A percentile compares a stretch with the other conserved stretches of the same genome.
These are phyloP conservation scores for Eumeta japonica DNA, from an alignment of 1,140 invertebrate species.

Conservation along the genomic window DNA sequence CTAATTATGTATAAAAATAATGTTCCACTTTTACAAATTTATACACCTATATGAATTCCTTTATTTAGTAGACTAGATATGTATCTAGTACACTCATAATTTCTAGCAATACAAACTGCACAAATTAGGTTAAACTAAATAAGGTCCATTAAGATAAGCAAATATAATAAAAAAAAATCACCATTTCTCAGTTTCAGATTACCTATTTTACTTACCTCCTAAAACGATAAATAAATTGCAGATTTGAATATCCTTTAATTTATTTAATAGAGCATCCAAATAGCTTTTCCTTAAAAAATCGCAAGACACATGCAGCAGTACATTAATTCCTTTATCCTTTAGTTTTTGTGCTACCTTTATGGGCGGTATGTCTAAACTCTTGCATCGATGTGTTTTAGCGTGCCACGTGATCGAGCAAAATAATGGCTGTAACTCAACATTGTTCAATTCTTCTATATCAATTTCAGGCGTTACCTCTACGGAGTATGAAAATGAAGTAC, in stretches of 20 bases:
- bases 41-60: too few relatives aligned
- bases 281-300: conserved; percentile 30
- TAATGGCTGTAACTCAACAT: conserved; percentile 22
- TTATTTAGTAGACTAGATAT: too few relatives aligned
- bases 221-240: conserved; percentile 40
- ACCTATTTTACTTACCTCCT: conserved; percentile 37
- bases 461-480: conserved; percentile 43
- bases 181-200: conserved; percentile 2
- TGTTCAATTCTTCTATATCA: conserved; percentile 19
- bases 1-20: too few relatives aligned
- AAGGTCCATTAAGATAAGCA: too few relatives aligned
- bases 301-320: conserved; percentile 40
- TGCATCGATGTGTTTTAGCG: conserved; percentile 26
- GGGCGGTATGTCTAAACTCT: conserved; percentile 29
- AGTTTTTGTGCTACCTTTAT: conserved; percentile 26
- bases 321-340: conserved; percentile 22
- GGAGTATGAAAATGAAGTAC: conserved; percentile 26
- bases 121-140: too few relatives aligned
- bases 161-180: conserved; percentile 4
- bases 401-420: conserved; percentile 49
- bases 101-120: too few relatives aligned
- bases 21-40: too few relatives aligned
- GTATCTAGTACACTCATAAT: too few relatives aligned
- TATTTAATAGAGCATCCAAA: conserved; percentile 20
- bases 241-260: conserved; percentile 25